These are phyloP conservation scores for Homarus gammarus DNA, from an alignment of 2,888 invertebrate genomes.

Conservation along the genomic window DNA sequence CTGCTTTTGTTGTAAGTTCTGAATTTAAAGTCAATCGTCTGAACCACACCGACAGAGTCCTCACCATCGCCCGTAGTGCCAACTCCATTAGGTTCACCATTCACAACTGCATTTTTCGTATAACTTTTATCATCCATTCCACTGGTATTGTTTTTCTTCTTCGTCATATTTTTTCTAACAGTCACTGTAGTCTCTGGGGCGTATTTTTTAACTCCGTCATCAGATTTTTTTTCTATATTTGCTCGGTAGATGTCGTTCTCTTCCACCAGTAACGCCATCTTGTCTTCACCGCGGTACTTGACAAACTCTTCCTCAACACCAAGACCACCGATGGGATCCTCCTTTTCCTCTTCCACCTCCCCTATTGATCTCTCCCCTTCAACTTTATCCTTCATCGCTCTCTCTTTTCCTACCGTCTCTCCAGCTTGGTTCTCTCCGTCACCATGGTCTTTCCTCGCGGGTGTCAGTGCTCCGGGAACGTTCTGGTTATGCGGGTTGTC, in stretches of 20 bases:
- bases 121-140: no score
- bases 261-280: neutral
- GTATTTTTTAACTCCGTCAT: neutral
- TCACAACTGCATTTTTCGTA: neutral
- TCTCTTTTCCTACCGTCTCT: neutral
- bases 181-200: neutral
- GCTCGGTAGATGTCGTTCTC: neutral
- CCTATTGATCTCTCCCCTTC: neutral
- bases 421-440: neutral
- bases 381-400: neutral
- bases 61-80: no score
- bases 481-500: no score
- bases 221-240: neutral
- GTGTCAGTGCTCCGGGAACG: neutral
- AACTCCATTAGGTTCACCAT: neutral
- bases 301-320: constrained; percentile 44
- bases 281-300: constrained; percentile 5
- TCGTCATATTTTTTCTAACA: neutral
- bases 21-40: constrained; percentile 6
- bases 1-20: constrained; percentile 20
- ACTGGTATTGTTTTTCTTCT: neutral
- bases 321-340: constrained; percentile 17
- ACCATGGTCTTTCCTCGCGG: neutral
- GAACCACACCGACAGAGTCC: neutral
- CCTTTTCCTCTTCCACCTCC: neutral